Base-by-base conservation (phyloP, 2,113 vertebrate genomes). In the western clawed frog (Xenopus tropicalis) region DNA sequence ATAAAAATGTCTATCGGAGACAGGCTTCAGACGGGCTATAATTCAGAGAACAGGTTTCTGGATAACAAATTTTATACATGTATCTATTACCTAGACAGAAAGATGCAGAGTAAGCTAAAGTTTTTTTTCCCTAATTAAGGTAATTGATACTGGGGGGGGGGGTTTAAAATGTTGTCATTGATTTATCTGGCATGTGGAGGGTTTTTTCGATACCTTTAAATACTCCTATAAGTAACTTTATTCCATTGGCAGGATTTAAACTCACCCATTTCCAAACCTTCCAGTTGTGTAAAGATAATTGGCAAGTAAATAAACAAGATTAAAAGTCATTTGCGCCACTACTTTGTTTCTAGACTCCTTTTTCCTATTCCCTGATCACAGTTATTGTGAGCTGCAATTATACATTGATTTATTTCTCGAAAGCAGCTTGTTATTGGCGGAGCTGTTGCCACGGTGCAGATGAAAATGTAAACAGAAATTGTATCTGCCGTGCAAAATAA, bases 371-470 rank as follows among this genome's bases (percentile, higher is more conserved):
- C 70, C 51, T 59, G 51, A 11, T 61, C 29, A 14, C 59, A 63
- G 61, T 65, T 72, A n/a, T 25, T 43, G 54, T 4, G 61, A 19
- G 12, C 61, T 72, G 67, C 48, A 59, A 72, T 70, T 11, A 51
- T 80, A 71, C 78, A 78, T 64, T 78, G 82, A 85, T 83, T 83
- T 79, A 84, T 85, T 83, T 81, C 56, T 29, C 66, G n/a, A 57
- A 69, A 77, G 72, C 63, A 74, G 74, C 78, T 84, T 81, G 78
- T 80, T 79, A 70, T 69, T 64, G 71, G 78, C 75, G 81, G 20
- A 52, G 51, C 61, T 77, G 82, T 86, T 83, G 57, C 84, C 66
- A 77, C 78, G 78, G 68, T 43, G 65, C 64, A 57, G 51, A 57
- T 42, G 56, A 70, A 84, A 86, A 86, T 61, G 84, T 63, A 83